Evolutionary conservation across 2,888 invertebrate genomes (phyloP), one percentile per base, ranked within the genome.

Genomic region (Nezara viridula): DNA sequence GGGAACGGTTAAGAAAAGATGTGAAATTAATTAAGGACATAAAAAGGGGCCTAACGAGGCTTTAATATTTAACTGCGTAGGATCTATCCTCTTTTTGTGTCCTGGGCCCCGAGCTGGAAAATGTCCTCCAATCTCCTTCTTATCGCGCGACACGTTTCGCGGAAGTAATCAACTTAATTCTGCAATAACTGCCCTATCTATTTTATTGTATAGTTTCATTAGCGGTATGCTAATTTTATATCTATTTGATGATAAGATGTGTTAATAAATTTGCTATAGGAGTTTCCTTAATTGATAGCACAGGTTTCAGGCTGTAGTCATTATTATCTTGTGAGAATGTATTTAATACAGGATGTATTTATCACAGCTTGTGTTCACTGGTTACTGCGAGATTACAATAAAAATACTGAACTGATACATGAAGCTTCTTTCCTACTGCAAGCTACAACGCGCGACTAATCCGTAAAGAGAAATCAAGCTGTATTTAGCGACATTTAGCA

Each of bases 1-100:
- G 44, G 16, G 44, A 44, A 47, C 24, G 81, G 44, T 81, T 44
- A 81, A 81, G 81, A 81, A 81, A 81, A n/a, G 81, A 47, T 81
- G 4, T 40, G 44, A 81, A 81, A 81, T 81, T 81, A 81, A 81
- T 81, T 81, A 81, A 81, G 81, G 81, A 40, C 44, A 81, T 81
- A 81, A 81, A 81, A 81, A 81, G 81, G 21, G 10, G 24, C 44
- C 81, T 81, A 81, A 81, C 81, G 81, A 81, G 81, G 24, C 44
- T 81, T 81, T 81, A 81, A 81, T 81, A 81, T 81, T 81, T 81
- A 81, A 81, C 81, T 81, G 12, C 44, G 44, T 14, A 44, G 44
- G 81, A 81, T 81, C 44, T 0, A 44, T 81, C n/a, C 81, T 81
- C 81, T 77, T 81, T 81, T 81, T 81, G 44, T 81, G n/a, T 81